Percentiles rank a stretch among this genome's conserved stretches.
Conservation (phyloP, 2,797 vertebrate genomes). For the Sebastes alutus region DNA sequence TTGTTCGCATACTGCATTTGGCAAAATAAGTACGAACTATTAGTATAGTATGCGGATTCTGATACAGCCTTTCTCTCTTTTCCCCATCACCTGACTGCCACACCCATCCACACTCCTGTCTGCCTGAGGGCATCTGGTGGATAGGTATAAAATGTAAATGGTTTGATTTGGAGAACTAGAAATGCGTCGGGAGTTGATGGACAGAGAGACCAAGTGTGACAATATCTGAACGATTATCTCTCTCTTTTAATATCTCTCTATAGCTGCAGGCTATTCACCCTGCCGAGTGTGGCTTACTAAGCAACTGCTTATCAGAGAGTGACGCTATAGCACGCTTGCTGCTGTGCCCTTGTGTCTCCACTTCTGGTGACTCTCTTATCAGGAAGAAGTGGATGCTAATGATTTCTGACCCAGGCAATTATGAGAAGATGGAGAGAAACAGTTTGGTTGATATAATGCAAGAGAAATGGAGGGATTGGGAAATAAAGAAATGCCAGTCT, state of each 20-base stretch:
- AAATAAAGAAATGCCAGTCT: not conserved
- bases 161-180: not conserved
- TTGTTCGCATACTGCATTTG: too few relatives aligned
- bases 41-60: too few relatives aligned
- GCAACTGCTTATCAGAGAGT: constrained; percentile 6
- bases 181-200: not conserved
- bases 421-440: not conserved
- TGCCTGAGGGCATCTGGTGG: not conserved
- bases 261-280: not conserved
- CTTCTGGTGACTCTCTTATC: constrained; percentile 32
- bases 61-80: too few relatives aligned
- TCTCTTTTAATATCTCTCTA: not conserved
- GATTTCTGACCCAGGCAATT: constrained; percentile 30
- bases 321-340: not conserved
- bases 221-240: not conserved
- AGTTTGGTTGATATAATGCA: not conserved
- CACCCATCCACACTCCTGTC: not conserved
- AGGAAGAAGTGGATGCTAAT: constrained; percentile 23
- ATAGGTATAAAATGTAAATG: not conserved
- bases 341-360: constrained; percentile 19
- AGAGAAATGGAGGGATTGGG: not conserved
- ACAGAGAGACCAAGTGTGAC: not conserved
- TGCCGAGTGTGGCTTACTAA: not conserved
- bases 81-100: accelerated
- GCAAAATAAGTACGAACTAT: too few relatives aligned